Evolutionary conservation across 2,113 vertebrate species (phyloP).

Genomic region (Brachionichthys hirsutus): DNA sequence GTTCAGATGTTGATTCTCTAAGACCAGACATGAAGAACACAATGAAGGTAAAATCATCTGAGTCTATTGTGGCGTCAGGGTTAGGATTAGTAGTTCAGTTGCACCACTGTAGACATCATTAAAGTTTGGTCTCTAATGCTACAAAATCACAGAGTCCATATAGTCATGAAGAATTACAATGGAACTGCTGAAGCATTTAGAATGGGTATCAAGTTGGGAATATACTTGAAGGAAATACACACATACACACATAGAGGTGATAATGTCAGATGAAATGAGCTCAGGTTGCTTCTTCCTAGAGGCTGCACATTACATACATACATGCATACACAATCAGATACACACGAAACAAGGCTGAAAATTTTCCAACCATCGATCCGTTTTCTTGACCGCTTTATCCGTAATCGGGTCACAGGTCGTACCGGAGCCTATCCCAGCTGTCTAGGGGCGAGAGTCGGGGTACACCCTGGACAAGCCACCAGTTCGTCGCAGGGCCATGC

Average conservation of each 20-base stretch:
- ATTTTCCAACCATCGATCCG: too few relatives aligned
- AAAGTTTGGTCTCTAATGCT: not conserved
- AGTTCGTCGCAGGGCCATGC: conserved; percentile 22
- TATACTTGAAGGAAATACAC: not conserved
- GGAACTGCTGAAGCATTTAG: conserved; percentile 48
- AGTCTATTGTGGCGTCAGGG: not conserved
- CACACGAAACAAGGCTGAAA: not conserved
- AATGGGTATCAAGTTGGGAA: conserved; percentile 48
- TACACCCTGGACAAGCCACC: not conserved
- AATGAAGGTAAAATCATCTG: conserved; percentile 4
- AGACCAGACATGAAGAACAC: not conserved
- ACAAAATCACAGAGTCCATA: conserved; percentile 8
- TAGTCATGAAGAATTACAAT: not conserved
- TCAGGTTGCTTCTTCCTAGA: conserved; percentile 31
- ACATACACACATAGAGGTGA: conserved; percentile 16
- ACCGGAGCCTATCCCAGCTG: too few relatives aligned
- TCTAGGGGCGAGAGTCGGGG: too few relatives aligned
- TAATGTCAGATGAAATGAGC: conserved; percentile 18
- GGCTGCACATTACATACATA: not conserved
- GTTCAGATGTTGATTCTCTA: not conserved
- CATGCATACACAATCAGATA: not conserved
- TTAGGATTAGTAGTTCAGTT: too few relatives aligned
- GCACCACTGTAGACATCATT: not conserved
- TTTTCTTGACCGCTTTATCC: too few relatives aligned
- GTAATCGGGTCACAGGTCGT: too few relatives aligned